These are phyloP conservation scores for Strigamia crassipes DNA, from an alignment of 2,888 invertebrate species.

Conservation along the genomic window DNA sequence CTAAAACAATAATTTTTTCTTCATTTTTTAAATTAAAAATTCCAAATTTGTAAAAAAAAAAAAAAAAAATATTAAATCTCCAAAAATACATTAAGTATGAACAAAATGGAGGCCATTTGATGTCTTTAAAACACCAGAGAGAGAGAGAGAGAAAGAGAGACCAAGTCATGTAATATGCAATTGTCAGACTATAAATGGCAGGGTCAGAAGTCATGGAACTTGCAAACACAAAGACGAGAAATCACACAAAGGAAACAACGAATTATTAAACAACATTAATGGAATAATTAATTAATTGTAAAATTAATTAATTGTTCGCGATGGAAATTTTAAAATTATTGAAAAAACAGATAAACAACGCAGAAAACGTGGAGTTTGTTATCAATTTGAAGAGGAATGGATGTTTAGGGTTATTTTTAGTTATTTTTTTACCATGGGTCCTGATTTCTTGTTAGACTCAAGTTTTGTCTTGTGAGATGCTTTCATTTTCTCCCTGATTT, in stretches of 20 bases:
- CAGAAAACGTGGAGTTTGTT: neutral
- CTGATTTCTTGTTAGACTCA: slow-evolving; percentile 5
- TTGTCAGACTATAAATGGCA: neutral
- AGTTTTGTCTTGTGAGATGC: neutral
- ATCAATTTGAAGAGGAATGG: slow-evolving; percentile 12
- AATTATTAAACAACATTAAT: neutral
- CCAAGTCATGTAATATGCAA: neutral
- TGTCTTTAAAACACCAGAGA: neutral
- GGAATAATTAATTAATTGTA: neutral
- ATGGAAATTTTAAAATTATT: no score
- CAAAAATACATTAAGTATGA: neutral
- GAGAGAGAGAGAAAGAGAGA: neutral
- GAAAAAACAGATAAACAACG: neutral
- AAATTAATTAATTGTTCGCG: no score
- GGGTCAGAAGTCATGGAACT: neutral
- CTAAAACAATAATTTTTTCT: no score
- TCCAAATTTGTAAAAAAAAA: no score
- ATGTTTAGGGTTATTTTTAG: neutral
- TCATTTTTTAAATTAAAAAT: no score
- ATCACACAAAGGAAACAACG: neutral
- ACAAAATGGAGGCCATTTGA: neutral
- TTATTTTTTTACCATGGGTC: slow-evolving; percentile 23
- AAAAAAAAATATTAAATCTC: no score
- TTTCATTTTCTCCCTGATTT: neutral
- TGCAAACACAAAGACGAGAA: neutral